phyloP scores from a whole-genome alignment of 2,113 vertebrate genomes.

The Myiagra hebetior region DNA sequence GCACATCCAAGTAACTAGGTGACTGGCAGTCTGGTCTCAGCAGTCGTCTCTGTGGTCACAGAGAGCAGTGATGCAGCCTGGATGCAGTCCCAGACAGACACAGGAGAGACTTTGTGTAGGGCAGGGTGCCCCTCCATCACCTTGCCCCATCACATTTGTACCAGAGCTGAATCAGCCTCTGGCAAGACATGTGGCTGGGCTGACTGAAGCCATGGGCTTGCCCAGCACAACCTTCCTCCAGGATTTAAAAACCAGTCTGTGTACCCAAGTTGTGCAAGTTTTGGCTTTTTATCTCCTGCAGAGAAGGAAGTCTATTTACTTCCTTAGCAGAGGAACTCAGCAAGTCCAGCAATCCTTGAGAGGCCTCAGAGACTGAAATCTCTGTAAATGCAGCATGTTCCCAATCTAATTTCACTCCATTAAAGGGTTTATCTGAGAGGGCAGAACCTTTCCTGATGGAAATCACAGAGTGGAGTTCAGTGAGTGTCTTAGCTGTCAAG shows the following conservation, averaged over 20 bases:
- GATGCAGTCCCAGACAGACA: not conserved
- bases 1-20: not conserved
- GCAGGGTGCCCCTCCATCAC: not conserved
- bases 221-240: not conserved
- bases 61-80: not conserved
- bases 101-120: not conserved
- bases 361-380: not conserved
- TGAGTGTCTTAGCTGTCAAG: not conserved
- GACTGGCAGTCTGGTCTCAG: not conserved
- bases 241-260: not conserved
- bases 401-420: not conserved
- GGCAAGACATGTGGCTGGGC: accelerated
- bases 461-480: not conserved
- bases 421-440: not conserved
- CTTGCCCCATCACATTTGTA: not conserved
- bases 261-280: not conserved
- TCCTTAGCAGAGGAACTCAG: not conserved
- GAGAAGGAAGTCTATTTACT: not conserved
- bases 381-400: not conserved
- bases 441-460: not conserved
- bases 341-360: not conserved
- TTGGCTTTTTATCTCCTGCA: not conserved
- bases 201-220: not conserved
- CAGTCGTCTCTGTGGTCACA: not conserved
- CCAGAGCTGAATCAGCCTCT: not conserved